Conservation (phyloP, 1,140 invertebrate genomes). For the Gyrodactylus salaris region DNA sequence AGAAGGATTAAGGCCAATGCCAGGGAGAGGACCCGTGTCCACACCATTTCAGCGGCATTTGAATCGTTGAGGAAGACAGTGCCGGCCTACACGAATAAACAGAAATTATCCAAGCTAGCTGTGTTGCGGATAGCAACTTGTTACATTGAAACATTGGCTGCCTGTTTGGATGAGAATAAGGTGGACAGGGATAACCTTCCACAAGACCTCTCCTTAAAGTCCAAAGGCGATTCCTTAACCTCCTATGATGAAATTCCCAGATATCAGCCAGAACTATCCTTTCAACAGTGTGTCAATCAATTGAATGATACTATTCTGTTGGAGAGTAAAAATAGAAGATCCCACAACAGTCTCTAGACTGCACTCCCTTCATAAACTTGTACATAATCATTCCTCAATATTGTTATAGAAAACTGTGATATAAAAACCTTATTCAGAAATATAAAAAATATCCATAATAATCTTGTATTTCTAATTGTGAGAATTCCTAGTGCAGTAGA, state of each 20-base stretch:
- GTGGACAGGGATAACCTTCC: not conserved
- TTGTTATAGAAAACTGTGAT: too few species aligned
- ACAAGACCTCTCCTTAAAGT: not conserved
- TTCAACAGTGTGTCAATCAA: not conserved
- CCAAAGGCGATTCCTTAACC: not conserved
- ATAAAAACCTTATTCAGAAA: too few species aligned
- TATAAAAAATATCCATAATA: too few species aligned
- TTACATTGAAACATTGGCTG: constrained; percentile 20
- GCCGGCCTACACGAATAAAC: constrained; percentile 56
- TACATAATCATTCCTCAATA: too few species aligned
- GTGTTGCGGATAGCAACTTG: constrained; percentile 57
- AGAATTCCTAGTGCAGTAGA: too few species aligned
- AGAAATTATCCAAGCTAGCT: constrained; percentile 59
- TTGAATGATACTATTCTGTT: not conserved
- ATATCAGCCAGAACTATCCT: not conserved
- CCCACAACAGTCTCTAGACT: not conserved
- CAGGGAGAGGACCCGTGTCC: constrained; percentile 51
- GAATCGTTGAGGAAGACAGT: constrained; percentile 46
- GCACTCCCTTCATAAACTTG: too few species aligned
- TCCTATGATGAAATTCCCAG: not conserved
- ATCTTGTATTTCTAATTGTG: too few species aligned
- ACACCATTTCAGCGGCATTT: constrained; percentile 69
- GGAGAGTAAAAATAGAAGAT: not conserved
- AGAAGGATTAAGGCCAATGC: constrained; percentile 64
- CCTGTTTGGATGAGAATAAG: not conserved